Evolutionary conservation across 2,113 vertebrate species (phyloP).

Genomic region (Brevimyrus niger): DNA sequence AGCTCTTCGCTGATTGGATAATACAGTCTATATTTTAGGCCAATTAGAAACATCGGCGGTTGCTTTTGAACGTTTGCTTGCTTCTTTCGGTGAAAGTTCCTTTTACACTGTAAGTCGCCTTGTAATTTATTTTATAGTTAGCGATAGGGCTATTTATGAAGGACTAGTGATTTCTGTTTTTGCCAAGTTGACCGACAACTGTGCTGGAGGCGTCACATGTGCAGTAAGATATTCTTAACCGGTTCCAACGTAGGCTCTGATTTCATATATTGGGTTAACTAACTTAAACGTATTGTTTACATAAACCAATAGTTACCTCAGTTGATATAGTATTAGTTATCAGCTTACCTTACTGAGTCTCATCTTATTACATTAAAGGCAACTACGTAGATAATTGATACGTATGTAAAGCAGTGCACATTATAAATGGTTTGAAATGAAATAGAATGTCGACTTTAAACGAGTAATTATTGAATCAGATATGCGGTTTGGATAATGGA

Average conservation of each 20-base stretch:
- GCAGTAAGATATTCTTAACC: neutral
- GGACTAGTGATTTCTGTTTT: neutral
- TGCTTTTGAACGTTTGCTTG: neutral
- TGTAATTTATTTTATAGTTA: neutral
- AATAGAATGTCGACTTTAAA: neutral
- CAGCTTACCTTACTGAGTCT: neutral
- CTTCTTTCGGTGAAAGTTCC: neutral
- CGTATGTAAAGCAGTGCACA: neutral
- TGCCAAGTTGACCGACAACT: constrained; percentile 2
- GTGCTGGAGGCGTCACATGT: neutral
- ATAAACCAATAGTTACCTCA: neutral
- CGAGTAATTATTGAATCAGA: neutral
- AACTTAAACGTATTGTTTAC: neutral
- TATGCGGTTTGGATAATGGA: neutral
- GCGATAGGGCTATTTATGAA: neutral
- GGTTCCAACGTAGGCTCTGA: neutral
- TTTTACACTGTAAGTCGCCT: neutral
- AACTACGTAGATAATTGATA: neutral
- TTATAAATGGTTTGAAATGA: neutral
- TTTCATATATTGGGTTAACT: neutral
- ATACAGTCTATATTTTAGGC: neutral
- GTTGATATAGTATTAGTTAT: neutral
- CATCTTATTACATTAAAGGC: neutral
- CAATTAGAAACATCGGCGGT: neutral
- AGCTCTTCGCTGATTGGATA: neutral